Percentiles rank a stretch among this genome's conserved stretches.
phyloP scores from a whole-genome alignment of 2,888 invertebrate species.

The Protophormia terraenovae region DNA sequence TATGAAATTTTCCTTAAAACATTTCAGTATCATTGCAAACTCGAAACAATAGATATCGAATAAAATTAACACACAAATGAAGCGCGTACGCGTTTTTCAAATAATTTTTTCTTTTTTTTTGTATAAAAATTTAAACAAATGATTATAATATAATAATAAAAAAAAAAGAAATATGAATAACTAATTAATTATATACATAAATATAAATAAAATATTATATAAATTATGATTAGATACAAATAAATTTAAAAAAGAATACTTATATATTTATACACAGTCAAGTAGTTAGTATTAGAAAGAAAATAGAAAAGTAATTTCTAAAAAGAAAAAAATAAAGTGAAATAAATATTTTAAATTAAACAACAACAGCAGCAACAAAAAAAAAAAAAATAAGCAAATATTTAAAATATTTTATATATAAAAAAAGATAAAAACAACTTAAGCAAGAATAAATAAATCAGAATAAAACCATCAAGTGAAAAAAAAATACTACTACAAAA shows the following conservation, averaged over 20 bases:
- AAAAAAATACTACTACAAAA: constrained; percentile 38
- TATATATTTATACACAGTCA: constrained; percentile 9
- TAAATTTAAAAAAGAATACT: constrained; percentile 24
- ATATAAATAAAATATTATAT: neutral
- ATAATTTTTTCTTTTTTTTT: constrained; percentile 26
- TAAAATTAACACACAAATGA: constrained; percentile 26
- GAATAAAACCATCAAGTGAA: constrained; percentile 43
- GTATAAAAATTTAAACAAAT: constrained; percentile 53
- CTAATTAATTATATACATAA: constrained; percentile 13
- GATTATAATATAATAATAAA: constrained; percentile 45
- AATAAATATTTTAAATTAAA: constrained; percentile 29
- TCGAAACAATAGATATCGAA: constrained; percentile 69
- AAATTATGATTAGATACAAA: constrained; percentile 31
- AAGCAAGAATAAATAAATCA: constrained; percentile 14
- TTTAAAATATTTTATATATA: constrained; percentile 40
- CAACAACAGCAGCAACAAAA: constrained; percentile 5
- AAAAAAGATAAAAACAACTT: constrained; percentile 28
- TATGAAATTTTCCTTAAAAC: constrained; percentile 54
- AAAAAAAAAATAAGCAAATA: constrained; percentile 15
- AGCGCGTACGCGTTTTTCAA: constrained; percentile 62
- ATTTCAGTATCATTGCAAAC: constrained; percentile 71
- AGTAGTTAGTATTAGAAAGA: constrained; percentile 12
- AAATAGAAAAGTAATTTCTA: neutral
- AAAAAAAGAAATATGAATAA: constrained; percentile 27
- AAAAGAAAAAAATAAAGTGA: constrained; percentile 14